These are phyloP conservation scores for Melanotaenia boesemani DNA, from an alignment of 2,797 vertebrate species.

Conservation along the genomic window DNA sequence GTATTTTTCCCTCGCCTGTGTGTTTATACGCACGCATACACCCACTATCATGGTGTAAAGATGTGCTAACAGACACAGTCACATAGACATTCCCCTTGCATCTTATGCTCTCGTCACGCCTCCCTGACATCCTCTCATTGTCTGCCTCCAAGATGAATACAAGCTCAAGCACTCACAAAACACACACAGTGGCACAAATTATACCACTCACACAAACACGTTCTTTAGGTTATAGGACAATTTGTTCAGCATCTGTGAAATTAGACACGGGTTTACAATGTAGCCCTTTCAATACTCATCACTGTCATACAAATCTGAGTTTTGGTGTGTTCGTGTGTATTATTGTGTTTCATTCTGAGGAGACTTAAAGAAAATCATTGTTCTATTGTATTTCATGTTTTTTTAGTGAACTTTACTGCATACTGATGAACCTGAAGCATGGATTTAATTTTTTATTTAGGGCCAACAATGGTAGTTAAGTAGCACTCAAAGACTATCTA, in stretches of 20 bases:
- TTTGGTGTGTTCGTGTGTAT: constrained; percentile 11
- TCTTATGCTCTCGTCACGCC: constrained; percentile 76
- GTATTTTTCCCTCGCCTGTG: not conserved
- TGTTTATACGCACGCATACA: not conserved
- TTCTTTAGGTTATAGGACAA: constrained; percentile 76
- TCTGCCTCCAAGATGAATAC: constrained; percentile 72
- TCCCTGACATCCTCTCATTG: constrained; percentile 78
- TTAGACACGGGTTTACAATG: constrained; percentile 80
- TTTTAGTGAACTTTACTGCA: constrained; percentile 9
- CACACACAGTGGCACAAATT: constrained; percentile 59
- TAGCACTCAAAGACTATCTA: not conserved
- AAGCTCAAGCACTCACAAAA: constrained; percentile 22
- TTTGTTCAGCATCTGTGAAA: constrained; percentile 83
- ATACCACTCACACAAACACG: constrained; percentile 54
- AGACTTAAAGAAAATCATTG: constrained; percentile 17
- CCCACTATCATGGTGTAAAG: constrained; percentile 37
- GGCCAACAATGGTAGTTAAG: not conserved
- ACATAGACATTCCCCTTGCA: constrained; percentile 73
- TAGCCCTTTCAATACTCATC: constrained; percentile 78
- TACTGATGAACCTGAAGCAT: constrained; percentile 26
- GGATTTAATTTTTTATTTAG: not conserved
- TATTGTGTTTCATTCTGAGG: constrained; percentile 23
- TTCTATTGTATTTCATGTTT: constrained; percentile 10
- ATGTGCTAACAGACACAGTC: constrained; percentile 67
- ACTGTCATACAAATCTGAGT: constrained; percentile 64